Conservation (phyloP, 2,113 vertebrate genomes). For the Prolemur simus region DNA sequence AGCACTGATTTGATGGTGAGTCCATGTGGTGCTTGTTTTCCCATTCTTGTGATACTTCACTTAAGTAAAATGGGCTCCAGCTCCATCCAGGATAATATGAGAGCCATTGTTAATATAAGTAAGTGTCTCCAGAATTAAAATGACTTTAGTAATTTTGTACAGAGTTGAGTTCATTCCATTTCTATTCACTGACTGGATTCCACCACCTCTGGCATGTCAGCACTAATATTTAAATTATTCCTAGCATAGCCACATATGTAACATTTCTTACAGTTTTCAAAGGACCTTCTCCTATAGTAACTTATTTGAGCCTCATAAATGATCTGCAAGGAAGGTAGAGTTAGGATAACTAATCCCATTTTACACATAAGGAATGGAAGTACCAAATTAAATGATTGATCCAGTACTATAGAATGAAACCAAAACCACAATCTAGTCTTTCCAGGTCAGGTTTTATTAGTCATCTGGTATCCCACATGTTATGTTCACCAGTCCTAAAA, state of each 20-base stretch:
- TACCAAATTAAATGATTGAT: neutral
- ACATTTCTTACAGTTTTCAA: conserved; percentile 18
- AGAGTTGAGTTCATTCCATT: neutral
- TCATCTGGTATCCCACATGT: conserved; percentile 27
- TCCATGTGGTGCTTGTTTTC: no score
- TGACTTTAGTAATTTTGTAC: neutral
- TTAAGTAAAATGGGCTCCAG: no score
- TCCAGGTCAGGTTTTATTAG: conserved; percentile 8
- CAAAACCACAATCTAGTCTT: conserved; percentile 14
- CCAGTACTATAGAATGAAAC: neutral
- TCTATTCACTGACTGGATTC: neutral
- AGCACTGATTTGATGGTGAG: no score
- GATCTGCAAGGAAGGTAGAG: neutral
- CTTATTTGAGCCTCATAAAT: neutral
- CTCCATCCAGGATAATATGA: no score
- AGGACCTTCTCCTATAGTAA: neutral
- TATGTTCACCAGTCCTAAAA: conserved; percentile 52
- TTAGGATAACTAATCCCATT: conserved; percentile 25
- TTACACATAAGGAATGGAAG: conserved; percentile 31
- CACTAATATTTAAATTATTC: conserved; percentile 35
- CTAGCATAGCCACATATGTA: neutral
- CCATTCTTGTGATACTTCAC: no score
- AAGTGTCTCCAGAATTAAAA: neutral
- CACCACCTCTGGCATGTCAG: neutral
- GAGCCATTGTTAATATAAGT: neutral